Evolutionary conservation across 1,140 invertebrate genomes (phyloP), one percentile per base, ranked within the genome.

Genomic region (Tachypleus tridentatus): DNA sequence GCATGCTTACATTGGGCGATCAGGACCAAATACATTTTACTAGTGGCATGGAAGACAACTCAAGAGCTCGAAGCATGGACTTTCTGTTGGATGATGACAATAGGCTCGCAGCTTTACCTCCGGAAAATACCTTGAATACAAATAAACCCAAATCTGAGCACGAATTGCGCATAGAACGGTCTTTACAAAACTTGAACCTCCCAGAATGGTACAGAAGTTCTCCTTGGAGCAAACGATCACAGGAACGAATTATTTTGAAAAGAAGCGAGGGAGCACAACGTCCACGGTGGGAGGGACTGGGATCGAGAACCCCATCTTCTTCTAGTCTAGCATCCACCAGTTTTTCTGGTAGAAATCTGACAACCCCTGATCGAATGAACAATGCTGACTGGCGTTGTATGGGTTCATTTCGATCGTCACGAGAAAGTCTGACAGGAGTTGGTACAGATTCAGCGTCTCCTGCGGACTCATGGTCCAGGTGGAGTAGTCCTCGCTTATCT

Each of bases 121-220:
- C 91, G 67, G 91, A 94, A 80, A 94, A 93, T 83, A 88, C 91
- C 74, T 82, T 94, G 72, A 87, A 74, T 85, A 89, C 76, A 81
- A 87, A 57, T 82, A 89, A 74, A 5, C 71, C 73, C 6, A 75
- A 76, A 7, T 77, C 76, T 61, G 92, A 94, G 78, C 91, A 95
- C 80, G 91, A 96, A 78, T 80, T 96, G 63, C 83, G 93, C 62
- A 88, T 97, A 61, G 89, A 93, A 76, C 85, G 91, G 69, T 95
- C 91, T 47, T 77, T 97, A 68, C 90, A 93, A 76, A 89, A 91
- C 71, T 84, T 97, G 62, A 92, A 93, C 78, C 86, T 96, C 53
- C 93, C 93, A 57, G 91, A 96, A 74, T 97, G 93, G 93, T 93
- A 90, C 80, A 91, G 88, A 77, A 89, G 89, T 75, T 87, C 86